phyloP scores from a whole-genome alignment of 2,888 invertebrate species.

The Drosophila hamatofila region DNA sequence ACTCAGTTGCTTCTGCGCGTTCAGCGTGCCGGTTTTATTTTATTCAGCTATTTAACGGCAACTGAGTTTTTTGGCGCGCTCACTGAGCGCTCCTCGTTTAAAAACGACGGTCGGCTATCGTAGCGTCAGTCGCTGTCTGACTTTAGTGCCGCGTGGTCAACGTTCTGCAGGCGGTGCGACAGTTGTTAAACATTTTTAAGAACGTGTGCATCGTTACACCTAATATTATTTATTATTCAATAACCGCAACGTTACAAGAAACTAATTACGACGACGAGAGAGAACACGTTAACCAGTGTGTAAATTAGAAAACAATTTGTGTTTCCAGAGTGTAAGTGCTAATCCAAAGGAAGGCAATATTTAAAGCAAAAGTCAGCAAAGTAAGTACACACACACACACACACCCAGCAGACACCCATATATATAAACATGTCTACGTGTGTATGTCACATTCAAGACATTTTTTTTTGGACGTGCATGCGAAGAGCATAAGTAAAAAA shows the following conservation, averaged over 20 bases:
- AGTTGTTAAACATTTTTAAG: conserved; percentile 23
- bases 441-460: conserved; percentile 9
- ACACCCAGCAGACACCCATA: neutral
- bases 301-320: conserved; percentile 2
- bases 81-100: conserved; percentile 1
- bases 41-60: conserved; percentile 1
- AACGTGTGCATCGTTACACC: conserved; percentile 12
- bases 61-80: conserved; percentile 30
- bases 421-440: conserved; percentile 2
- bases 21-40: conserved; percentile 23
- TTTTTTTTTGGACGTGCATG: conserved; percentile 16
- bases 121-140: conserved; percentile 29
- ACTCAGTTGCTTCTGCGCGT: conserved; percentile 7
- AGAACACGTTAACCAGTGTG: conserved; percentile 22
- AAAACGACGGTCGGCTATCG: neutral
- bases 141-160: conserved; percentile 32
- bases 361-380: conserved; percentile 29
- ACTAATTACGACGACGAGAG: neutral
- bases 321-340: conserved; percentile 28
- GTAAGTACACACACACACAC: conserved; percentile 32
- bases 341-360: conserved; percentile 12
- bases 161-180: conserved; percentile 30
- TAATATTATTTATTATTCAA: conserved; percentile 5
- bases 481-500: conserved; percentile 22
- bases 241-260: neutral